These are phyloP conservation scores for Mystacides longicornis DNA, from an alignment of 2,888 invertebrate genomes.

Conservation along the genomic window DNA sequence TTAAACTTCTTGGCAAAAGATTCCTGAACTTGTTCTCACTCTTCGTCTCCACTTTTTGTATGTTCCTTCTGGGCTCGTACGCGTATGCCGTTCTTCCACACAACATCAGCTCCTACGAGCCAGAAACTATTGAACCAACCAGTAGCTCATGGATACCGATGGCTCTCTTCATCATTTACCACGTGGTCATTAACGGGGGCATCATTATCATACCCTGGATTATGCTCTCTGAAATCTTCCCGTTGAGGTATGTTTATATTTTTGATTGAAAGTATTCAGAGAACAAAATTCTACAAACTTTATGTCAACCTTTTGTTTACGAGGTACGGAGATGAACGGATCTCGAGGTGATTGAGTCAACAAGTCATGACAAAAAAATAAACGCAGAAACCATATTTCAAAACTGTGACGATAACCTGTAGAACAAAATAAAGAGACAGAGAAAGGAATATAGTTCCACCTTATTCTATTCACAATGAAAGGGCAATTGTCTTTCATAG, in stretches of 20 bases:
- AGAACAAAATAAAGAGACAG: too few relatives aligned
- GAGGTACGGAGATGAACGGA: too few relatives aligned
- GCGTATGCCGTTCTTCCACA: slow-evolving; percentile 35
- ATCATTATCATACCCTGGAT: slow-evolving; percentile 48
- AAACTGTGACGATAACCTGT: too few relatives aligned
- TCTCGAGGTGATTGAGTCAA: too few relatives aligned
- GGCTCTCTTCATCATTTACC: slow-evolving; percentile 38
- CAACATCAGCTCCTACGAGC: slow-evolving; percentile 41
- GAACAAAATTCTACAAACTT: too few relatives aligned
- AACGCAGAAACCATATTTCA: too few relatives aligned
- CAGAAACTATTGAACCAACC: slow-evolving; percentile 11
- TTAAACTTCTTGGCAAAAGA: slow-evolving; percentile 32
- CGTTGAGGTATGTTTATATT: slow-evolving; percentile 39
- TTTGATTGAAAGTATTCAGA: too few relatives aligned
- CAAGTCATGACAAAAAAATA: too few relatives aligned
- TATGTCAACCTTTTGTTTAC: too few relatives aligned
- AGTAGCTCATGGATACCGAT: slow-evolving; percentile 37
- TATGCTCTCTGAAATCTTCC: slow-evolving; percentile 51
- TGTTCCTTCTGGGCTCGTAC: slow-evolving; percentile 41
- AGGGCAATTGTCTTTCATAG: too few relatives aligned
- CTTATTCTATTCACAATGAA: too few relatives aligned
- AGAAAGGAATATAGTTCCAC: too few relatives aligned
- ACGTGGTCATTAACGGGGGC: slow-evolving; percentile 36
- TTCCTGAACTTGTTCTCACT: slow-evolving; percentile 38
- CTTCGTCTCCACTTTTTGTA: slow-evolving; percentile 37